Evolutionary conservation across 2,797 vertebrate species (phyloP).

Genomic region (Malurus leucopterus): DNA sequence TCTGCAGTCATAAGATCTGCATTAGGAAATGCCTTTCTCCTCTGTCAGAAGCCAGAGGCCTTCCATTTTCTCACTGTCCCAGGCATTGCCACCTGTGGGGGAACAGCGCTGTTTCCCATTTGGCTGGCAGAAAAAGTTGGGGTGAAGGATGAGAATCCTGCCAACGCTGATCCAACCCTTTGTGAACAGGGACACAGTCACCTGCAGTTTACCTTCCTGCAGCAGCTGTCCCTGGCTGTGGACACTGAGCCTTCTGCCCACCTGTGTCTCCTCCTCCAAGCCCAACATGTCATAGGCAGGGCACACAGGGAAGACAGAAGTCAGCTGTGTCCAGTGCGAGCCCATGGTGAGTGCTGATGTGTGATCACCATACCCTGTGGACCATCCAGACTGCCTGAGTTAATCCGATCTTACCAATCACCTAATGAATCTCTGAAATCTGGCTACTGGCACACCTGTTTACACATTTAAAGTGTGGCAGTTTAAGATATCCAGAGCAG

Average conservation of each 20-base stretch:
- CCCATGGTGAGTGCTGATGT: rapidly evolving
- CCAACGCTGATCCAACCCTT: neutral
- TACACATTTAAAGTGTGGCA: neutral
- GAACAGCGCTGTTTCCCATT: neutral
- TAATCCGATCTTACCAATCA: neutral
- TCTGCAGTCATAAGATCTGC: neutral
- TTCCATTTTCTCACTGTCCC: neutral
- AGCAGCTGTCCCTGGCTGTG: neutral
- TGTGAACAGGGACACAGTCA: neutral
- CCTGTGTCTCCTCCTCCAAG: rapidly evolving
- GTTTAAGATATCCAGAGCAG: neutral
- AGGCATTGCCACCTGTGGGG: neutral
- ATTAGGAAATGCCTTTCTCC: neutral
- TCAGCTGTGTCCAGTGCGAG: neutral
- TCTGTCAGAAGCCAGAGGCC: neutral
- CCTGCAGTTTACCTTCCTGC: neutral
- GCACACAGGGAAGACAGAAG: neutral
- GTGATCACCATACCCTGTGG: neutral
- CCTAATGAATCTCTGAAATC: neutral
- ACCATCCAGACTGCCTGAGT: neutral
- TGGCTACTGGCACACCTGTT: neutral
- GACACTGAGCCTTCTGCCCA: neutral
- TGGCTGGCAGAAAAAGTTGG: neutral
- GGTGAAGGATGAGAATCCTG: rapidly evolving
- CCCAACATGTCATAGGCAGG: rapidly evolving